phyloP scores from a whole-genome alignment of 2,888 invertebrate species.

The Campoplex nolae region DNA sequence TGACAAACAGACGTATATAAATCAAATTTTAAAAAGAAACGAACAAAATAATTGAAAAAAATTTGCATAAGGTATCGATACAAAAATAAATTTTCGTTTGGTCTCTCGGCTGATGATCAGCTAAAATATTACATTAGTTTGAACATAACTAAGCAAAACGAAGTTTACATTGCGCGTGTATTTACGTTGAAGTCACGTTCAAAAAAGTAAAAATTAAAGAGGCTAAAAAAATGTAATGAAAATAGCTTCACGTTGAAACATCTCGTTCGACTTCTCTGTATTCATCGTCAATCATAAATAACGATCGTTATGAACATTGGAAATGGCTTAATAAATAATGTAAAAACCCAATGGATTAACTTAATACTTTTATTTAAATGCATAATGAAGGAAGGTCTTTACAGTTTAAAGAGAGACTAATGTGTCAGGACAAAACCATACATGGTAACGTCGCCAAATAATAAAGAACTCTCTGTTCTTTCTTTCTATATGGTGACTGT shows the following conservation, averaged over 20 bases:
- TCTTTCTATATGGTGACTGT: too few relatives aligned
- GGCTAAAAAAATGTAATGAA: not conserved
- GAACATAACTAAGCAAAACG: not conserved
- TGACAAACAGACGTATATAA: too few relatives aligned
- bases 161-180: not conserved
- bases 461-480: too few relatives aligned
- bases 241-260: not conserved
- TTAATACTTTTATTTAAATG: too few relatives aligned
- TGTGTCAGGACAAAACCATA: too few relatives aligned
- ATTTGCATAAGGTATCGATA: not conserved
- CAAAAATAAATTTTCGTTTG: not conserved
- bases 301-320: not conserved
- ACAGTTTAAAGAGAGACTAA: too few relatives aligned
- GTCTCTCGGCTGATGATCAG: not conserved
- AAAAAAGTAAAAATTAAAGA: not conserved
- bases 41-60: not conserved
- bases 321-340: too few relatives aligned
- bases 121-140: not conserved
- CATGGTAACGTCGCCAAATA: too few relatives aligned
- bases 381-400: too few relatives aligned
- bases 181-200: not conserved
- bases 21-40: not conserved
- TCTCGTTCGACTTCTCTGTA: not conserved
- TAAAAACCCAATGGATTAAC: too few relatives aligned
- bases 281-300: not conserved